These are phyloP conservation scores for Azorinus chamasolen DNA, from an alignment of 2,888 invertebrate genomes.

Conservation along the genomic window DNA sequence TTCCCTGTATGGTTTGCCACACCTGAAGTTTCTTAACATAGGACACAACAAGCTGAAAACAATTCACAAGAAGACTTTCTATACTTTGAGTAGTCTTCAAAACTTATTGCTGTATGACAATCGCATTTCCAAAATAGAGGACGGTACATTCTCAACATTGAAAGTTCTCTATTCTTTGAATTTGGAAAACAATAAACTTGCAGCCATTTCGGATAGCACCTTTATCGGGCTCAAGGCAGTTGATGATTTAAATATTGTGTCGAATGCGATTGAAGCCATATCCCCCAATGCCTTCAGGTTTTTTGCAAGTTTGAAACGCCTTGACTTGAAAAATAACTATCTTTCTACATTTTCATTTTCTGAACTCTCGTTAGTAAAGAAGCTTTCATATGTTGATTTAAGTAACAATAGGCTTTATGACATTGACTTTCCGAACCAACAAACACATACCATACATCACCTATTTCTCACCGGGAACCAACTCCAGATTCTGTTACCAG, in stretches of 20 bases:
- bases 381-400: constrained; percentile 65
- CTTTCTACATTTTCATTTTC: constrained; percentile 67
- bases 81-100: constrained; percentile 66
- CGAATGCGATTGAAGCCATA: constrained; percentile 67
- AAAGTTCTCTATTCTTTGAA: constrained; percentile 66
- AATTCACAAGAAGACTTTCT: constrained; percentile 70
- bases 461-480: constrained; percentile 63
- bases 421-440: constrained; percentile 49
- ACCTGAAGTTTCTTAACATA: constrained; percentile 74
- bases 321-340: constrained; percentile 69
- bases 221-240: constrained; percentile 70
- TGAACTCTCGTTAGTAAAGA: constrained; percentile 58
- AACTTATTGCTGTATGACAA: constrained; percentile 71
- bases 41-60: constrained; percentile 71
- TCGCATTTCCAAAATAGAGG: constrained; percentile 57
- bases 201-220: constrained; percentile 59
- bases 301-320: constrained; percentile 62
- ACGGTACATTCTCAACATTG: constrained; percentile 70
- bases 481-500: constrained; percentile 57
- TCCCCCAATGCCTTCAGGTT: constrained; percentile 65
- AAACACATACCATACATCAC: constrained; percentile 56
- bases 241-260: constrained; percentile 69
- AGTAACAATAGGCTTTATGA: constrained; percentile 63
- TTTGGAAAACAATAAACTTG: constrained; percentile 70
- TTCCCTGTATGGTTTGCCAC: constrained; percentile 70